Percentiles rank a stretch among this genome's conserved stretches.
Conservation (phyloP, 1,140 invertebrate species). For the Drosophila pseudoananassae region DNA sequence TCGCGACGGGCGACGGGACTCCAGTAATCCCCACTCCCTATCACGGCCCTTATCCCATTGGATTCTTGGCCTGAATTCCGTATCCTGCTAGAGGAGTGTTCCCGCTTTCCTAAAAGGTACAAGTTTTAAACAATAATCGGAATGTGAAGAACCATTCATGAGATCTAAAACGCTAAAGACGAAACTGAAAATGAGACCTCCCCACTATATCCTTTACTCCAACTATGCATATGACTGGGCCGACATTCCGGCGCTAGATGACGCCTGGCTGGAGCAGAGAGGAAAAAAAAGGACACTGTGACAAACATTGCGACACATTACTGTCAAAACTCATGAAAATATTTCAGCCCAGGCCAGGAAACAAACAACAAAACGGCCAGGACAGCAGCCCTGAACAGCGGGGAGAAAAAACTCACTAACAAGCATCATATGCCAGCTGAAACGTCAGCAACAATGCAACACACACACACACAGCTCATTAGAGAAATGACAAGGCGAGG, state of each 20-base stretch:
- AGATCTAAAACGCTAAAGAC: background rate
- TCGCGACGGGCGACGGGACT: constrained; percentile 65
- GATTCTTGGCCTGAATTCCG: background rate
- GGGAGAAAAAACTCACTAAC: constrained; percentile 71
- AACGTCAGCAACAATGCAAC: constrained; percentile 78
- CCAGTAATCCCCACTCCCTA: constrained; percentile 52
- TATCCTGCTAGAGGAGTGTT: background rate
- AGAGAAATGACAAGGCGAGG: constrained; percentile 54
- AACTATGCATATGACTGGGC: constrained; percentile 7
- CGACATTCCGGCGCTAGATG: constrained; percentile 17
- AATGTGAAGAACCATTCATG: no score
- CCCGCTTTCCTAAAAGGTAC: background rate
- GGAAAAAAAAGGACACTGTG: constrained; percentile 64
- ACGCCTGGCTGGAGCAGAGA: constrained; percentile 15
- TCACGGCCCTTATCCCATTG: background rate
- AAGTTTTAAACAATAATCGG: no score
- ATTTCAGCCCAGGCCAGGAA: constrained; percentile 65
- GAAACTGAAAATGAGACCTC: background rate
- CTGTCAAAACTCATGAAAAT: constrained; percentile 83
- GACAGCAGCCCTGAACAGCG: constrained; percentile 35
- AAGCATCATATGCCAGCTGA: constrained; percentile 80
- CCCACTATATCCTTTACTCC: background rate
- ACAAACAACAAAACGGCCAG: constrained; percentile 31
- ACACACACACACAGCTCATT: constrained; percentile 66
- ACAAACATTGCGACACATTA: constrained; percentile 82